These are phyloP conservation scores for Scophthalmus maximus DNA, from an alignment of 2,113 vertebrate genomes.

Conservation along the genomic window DNA sequence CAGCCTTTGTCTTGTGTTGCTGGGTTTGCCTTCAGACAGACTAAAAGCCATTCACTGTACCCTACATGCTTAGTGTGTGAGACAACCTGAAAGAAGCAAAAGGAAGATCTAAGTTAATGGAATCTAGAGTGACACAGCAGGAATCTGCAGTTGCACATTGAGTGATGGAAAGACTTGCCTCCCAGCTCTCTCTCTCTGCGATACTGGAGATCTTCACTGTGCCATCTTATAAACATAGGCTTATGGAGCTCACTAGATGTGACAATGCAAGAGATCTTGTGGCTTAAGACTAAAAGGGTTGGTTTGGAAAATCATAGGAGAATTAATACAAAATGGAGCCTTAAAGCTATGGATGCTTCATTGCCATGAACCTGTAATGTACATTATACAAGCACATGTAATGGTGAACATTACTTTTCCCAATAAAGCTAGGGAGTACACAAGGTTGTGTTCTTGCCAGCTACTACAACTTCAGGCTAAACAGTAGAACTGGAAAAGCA, in stretches of 20 bases:
- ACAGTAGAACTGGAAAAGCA: neutral
- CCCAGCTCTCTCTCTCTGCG: constrained; percentile 41
- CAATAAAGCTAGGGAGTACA: neutral
- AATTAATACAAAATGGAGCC: neutral
- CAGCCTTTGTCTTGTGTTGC: neutral
- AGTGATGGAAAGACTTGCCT: constrained; percentile 56
- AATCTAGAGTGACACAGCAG: constrained; percentile 53
- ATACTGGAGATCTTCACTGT: constrained; percentile 31
- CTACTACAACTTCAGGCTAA: constrained; percentile 6
- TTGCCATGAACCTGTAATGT: neutral
- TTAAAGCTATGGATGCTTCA: neutral
- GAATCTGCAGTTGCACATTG: constrained; percentile 36
- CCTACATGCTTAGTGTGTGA: constrained; percentile 14
- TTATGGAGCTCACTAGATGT: constrained; percentile 15
- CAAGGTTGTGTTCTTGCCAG: neutral
- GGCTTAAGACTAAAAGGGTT: neutral
- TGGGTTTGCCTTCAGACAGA: constrained; percentile 14
- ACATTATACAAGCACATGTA: neutral
- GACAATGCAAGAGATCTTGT: constrained; percentile 23
- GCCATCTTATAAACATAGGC: constrained; percentile 44
- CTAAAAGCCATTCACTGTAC: constrained; percentile 30
- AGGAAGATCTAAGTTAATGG: constrained; percentile 34
- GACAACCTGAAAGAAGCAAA: constrained; percentile 43
- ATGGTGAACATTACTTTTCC: neutral
- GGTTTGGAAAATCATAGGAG: constrained; percentile 1